These are phyloP conservation scores for Oceanites oceanicus DNA, from an alignment of 2,113 vertebrate genomes.

Conservation along the genomic window DNA sequence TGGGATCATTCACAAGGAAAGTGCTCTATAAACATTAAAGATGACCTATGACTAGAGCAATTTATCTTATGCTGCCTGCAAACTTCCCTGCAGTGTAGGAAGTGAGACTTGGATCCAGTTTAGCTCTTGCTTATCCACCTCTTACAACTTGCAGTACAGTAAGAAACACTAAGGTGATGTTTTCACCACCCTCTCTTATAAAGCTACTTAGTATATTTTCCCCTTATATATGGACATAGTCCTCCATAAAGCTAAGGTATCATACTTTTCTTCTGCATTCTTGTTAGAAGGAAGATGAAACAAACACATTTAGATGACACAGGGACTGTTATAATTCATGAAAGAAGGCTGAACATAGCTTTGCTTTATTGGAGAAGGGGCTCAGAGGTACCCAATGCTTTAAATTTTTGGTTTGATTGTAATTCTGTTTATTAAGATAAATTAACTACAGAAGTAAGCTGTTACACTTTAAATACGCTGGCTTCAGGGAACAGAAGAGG, in stretches of 20 bases:
- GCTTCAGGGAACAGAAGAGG: background rate
- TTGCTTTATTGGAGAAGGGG: background rate
- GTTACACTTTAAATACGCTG: background rate
- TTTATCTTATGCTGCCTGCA: background rate
- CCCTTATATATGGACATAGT: background rate
- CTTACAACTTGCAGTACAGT: background rate
- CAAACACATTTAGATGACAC: background rate
- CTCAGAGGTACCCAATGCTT: background rate
- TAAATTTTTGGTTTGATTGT: background rate
- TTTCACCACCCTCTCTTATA: background rate
- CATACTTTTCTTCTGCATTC: background rate
- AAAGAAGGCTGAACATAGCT: background rate
- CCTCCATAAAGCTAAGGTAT: background rate
- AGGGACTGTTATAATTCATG: background rate
- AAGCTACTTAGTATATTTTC: background rate
- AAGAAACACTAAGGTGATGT: background rate
- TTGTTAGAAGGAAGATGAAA: background rate
- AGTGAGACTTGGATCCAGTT: background rate
- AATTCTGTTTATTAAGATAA: background rate
- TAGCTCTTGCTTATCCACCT: background rate
- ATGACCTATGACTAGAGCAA: background rate
- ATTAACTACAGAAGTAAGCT: background rate
- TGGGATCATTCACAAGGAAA: background rate
- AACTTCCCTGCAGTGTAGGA: background rate
- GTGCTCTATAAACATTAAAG: conserved; percentile 12